Conservation (phyloP, 1,140 invertebrate genomes). For the Drosophila melanogaster region DNA sequence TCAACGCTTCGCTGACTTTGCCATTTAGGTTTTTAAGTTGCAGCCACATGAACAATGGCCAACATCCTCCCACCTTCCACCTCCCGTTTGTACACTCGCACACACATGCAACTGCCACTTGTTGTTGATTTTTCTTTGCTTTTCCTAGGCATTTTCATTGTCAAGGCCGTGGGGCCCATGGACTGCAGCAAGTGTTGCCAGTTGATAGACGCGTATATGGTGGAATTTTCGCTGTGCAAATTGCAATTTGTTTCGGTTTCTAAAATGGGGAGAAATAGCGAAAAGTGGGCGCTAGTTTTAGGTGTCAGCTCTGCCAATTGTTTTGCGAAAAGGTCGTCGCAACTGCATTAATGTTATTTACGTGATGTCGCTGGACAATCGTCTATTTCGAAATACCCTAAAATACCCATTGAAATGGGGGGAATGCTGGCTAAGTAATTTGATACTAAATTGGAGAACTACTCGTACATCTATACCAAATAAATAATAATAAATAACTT, state of each 20-base stretch:
- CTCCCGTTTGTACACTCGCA: conserved; percentile 2
- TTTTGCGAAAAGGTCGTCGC: conserved; percentile 46
- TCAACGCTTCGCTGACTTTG: conserved; percentile 38
- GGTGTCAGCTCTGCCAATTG: conserved; percentile 39
- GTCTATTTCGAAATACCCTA: conserved; percentile 1
- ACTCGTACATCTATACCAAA: no score
- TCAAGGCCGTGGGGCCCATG: conserved; percentile 56
- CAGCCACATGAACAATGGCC: conserved; percentile 57
- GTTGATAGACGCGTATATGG: conserved; percentile 16
- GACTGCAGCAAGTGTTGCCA: conserved; percentile 10
- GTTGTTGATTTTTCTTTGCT: conserved; percentile 27
- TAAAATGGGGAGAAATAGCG: neutral
- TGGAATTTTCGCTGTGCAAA: conserved; percentile 23
- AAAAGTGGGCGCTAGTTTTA: conserved; percentile 4
- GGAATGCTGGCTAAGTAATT: neutral
- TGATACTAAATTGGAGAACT: neutral
- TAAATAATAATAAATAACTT: neutral
- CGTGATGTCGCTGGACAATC: conserved; percentile 15
- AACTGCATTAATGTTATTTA: conserved; percentile 36
- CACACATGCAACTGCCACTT: conserved; percentile 32
- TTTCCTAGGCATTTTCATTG: conserved; percentile 57
- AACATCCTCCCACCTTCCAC: neutral
- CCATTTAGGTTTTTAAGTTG: conserved; percentile 19
- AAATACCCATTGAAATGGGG: neutral
- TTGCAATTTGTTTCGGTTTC: conserved; percentile 12